Conservation (phyloP, 92 coral and sea anemone species). For the Porites rus region DNA sequence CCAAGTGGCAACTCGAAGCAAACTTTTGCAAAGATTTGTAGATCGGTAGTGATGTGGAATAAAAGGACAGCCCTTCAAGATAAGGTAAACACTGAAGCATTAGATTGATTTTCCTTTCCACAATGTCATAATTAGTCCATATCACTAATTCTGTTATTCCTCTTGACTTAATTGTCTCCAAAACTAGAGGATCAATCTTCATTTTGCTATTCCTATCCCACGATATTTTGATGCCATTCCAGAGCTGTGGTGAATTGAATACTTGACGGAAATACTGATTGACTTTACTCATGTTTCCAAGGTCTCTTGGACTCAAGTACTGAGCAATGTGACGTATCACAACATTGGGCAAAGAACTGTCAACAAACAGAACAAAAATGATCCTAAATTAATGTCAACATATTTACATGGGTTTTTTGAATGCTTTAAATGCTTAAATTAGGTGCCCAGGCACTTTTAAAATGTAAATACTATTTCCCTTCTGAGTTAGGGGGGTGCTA, state of each 20-base stretch:
- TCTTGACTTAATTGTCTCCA: constrained; percentile 10
- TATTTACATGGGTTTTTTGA: too few species aligned
- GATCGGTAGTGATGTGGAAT: background rate
- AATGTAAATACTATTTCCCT: too few species aligned
- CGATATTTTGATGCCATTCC: background rate
- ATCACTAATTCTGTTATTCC: background rate
- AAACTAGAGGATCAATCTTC: background rate
- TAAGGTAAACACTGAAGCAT: background rate
- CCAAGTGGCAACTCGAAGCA: constrained; percentile 4
- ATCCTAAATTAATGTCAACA: background rate
- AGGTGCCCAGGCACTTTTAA: too few species aligned
- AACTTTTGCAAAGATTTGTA: background rate
- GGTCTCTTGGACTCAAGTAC: constrained; percentile 3
- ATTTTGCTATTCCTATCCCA: background rate
- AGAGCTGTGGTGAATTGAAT: constrained; percentile 18
- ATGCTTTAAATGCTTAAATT: too few species aligned
- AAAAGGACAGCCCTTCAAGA: constrained; percentile 7
- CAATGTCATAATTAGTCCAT: too few species aligned
- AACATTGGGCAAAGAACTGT: constrained; percentile 13
- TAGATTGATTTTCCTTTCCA: background rate
- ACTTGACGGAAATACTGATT: constrained; percentile 8
- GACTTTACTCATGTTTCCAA: constrained; percentile 1
- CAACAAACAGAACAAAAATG: background rate
- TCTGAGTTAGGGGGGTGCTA: too few species aligned
- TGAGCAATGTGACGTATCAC: background rate